A percentile compares a stretch with the other conserved stretches of the same genome.
Evolutionary conservation across 2,888 invertebrate genomes (phyloP).

Genomic region (Entomobrya multifasciata): DNA sequence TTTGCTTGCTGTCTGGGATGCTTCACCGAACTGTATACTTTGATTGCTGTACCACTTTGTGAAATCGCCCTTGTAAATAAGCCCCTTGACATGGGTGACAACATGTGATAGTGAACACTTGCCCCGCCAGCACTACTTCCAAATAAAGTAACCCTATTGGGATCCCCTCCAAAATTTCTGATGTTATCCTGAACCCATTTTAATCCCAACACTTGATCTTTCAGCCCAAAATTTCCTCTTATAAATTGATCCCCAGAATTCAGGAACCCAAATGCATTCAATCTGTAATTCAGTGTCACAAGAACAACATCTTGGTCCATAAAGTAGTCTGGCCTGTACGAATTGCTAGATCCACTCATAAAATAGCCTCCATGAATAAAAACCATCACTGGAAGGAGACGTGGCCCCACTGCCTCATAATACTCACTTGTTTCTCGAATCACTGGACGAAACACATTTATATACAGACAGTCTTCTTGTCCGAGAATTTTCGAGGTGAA

Average conservation of each 20-base stretch:
- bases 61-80: conserved; percentile 72
- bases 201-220: conserved; percentile 52
- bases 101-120: conserved; percentile 69
- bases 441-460: conserved; percentile 74
- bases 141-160: conserved; percentile 53
- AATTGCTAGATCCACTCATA: conserved; percentile 67
- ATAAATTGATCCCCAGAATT: conserved; percentile 46
- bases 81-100: conserved; percentile 63
- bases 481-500: conserved; percentile 70
- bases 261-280: conserved; percentile 60
- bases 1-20: conserved; percentile 71
- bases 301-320: conserved; percentile 75
- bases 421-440: conserved; percentile 63
- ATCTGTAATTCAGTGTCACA: conserved; percentile 67
- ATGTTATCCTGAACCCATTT: conserved; percentile 64
- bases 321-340: conserved; percentile 65
- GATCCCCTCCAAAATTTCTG: conserved; percentile 62
- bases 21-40: conserved; percentile 66
- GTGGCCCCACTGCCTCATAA: conserved; percentile 56
- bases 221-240: conserved; percentile 64
- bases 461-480: conserved; percentile 71
- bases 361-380: conserved; percentile 75
- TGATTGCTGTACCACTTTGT: conserved; percentile 73
- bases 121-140: conserved; percentile 66
- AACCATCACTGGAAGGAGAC: conserved; percentile 71